Evolutionary conservation across 2,113 vertebrate genomes (phyloP), one percentile per base, ranked within the genome.

Genomic region (Clarias macrocephalus): DNA sequence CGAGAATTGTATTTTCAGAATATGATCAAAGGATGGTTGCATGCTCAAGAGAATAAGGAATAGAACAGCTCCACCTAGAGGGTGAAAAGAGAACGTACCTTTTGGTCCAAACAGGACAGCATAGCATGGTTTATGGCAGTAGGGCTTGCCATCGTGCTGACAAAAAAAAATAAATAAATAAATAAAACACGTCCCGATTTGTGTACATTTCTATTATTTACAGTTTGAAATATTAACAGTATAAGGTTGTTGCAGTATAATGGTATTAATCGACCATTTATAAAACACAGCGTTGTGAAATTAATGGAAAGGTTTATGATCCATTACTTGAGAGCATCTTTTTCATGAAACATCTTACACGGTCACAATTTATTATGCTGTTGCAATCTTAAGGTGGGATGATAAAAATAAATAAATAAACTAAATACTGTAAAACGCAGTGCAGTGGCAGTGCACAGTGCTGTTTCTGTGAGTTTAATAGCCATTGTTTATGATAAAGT

Each of bases 101-200:
- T 99, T 99, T 90, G 98, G 98, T 83, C 98, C 97, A 0, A 97
- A 97, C 77, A 99, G 95, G 0, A 96, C 96, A 42, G 98, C 98
- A 0, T 99, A 99, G 93, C 98, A 99, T 0, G 98, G 97, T 88
- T 99, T 99, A 95, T 99, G 98, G 94, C 98, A 99, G 94, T 97
- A 99, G 1, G 98, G 98, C 87, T 97, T 96, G 83, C 97, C 96
- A 2, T 98, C 96, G 0, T 99, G 98, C 98, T 99, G 94, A 3
- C 87, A 73, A 0, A 5, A 86, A 54, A 21, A 52, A 88, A 16
- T 80, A 87, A 12, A 21, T 2, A 70, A 21, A 73, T 6, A 79
- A 23, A 65, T 59, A 52, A 52, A 68, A 18, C 15, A 86, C 9
- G 28, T 82, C 16, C 37, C 9, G 19, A 37, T 80, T 60, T 80